A percentile compares a stretch with the other conserved stretches of the same genome.
phyloP scores from a whole-genome alignment of 1,140 invertebrate genomes.

The Drosophila pruinosa region DNA sequence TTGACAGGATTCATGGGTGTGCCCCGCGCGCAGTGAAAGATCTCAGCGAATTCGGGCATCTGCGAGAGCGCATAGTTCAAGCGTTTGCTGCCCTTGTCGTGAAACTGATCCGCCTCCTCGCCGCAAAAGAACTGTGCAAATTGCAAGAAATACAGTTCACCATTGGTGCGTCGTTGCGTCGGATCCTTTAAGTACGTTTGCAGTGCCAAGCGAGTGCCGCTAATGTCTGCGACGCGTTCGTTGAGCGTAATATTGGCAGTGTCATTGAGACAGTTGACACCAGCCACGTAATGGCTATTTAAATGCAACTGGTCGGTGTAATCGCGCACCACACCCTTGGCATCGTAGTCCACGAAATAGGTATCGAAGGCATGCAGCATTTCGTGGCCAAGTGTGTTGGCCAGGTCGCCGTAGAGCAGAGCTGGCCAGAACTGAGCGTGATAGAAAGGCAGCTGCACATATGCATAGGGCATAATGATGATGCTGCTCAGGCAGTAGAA shows the following conservation, averaged over 20 bases:
- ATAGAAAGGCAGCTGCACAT: constrained; percentile 68
- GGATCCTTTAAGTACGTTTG: constrained; percentile 48
- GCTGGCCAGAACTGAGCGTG: constrained; percentile 56
- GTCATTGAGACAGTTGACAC: constrained; percentile 51
- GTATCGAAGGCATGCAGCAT: constrained; percentile 70
- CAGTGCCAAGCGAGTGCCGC: constrained; percentile 65
- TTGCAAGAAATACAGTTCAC: constrained; percentile 64
- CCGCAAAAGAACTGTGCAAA: constrained; percentile 77
- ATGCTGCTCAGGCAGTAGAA: constrained; percentile 70
- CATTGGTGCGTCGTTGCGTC: constrained; percentile 23
- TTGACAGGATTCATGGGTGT: constrained; percentile 91
- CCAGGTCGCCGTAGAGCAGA: constrained; percentile 68
- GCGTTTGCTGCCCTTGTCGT: constrained; percentile 90
- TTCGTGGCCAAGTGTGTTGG: constrained; percentile 71
- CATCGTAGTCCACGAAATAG: constrained; percentile 63
- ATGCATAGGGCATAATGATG: constrained; percentile 71
- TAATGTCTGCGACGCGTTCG: constrained; percentile 64
- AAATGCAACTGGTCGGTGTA: constrained; percentile 52
- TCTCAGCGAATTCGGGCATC: constrained; percentile 90
- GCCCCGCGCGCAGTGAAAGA: constrained; percentile 87
- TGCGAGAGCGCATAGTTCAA: constrained; percentile 93
- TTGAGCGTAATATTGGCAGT: constrained; percentile 39
- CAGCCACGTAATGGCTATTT: constrained; percentile 22
- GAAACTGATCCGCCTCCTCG: constrained; percentile 85
- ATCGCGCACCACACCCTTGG: constrained; percentile 42